Percentiles rank a stretch among this genome's conserved stretches.
Conservation (phyloP, 2,113 vertebrate genomes). For the Amphiprion percula region DNA sequence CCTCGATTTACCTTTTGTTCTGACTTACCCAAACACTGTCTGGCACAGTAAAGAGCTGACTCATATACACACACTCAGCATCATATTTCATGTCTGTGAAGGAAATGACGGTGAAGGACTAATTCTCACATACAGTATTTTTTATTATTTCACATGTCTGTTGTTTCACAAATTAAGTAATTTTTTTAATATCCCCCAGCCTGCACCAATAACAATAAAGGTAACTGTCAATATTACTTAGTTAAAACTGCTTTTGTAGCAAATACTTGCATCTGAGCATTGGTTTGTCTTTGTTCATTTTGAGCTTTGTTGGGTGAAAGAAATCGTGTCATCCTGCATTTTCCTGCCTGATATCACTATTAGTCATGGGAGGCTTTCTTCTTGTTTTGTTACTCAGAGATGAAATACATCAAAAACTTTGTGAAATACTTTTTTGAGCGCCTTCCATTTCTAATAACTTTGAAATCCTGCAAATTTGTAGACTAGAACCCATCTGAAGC, state of each 20-base stretch:
- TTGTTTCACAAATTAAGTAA: slow-evolving; percentile 79
- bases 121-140: slow-evolving; percentile 32
- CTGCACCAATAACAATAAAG: slow-evolving; percentile 87
- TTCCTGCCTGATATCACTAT: slow-evolving; percentile 69
- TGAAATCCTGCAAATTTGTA: slow-evolving; percentile 53
- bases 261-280: slow-evolving; percentile 71
- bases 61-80: slow-evolving; percentile 6
- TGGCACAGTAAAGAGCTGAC: slow-evolving; percentile 7
- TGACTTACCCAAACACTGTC: slow-evolving; percentile 31
- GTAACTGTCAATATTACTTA: slow-evolving; percentile 80
- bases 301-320: slow-evolving; percentile 68
- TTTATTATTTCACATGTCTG: slow-evolving; percentile 55
- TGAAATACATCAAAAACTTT: slow-evolving; percentile 9
- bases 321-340: slow-evolving; percentile 66
- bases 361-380: slow-evolving; percentile 79
- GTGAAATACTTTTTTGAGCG: slow-evolving; percentile 29
- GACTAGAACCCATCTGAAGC: slow-evolving; percentile 68
- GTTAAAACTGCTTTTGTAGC: slow-evolving; percentile 72
- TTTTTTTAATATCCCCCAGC: slow-evolving; percentile 83
- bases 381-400: slow-evolving; percentile 12
- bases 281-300: slow-evolving; percentile 71
- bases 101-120: slow-evolving; percentile 28
- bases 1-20: slow-evolving; percentile 28
- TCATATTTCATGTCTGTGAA: slow-evolving; percentile 41
- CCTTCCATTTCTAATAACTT: slow-evolving; percentile 79